Evolutionary conservation across 2,888 invertebrate species (phyloP), one percentile per base, ranked within the genome.

Genomic region (Bibio marci): DNA sequence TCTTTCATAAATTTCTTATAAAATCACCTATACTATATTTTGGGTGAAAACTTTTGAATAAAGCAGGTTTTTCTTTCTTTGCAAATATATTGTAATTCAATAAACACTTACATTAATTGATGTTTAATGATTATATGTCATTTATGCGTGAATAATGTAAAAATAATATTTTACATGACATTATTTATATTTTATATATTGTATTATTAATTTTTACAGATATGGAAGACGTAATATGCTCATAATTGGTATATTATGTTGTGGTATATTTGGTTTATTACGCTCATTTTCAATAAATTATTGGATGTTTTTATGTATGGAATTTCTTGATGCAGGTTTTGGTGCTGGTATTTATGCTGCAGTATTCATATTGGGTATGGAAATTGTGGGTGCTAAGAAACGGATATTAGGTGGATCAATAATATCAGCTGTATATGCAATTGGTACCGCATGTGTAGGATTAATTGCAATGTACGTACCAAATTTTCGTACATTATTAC

Each of bases 341-440:
- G 75, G 76, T 1, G 72, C 79, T 15, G 78, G 80, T 0, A 70
- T 78, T 11, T 83, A 73, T 51, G 73, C 76, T 4, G 74, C 78
- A 2, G 75, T 75, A 41, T 81, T 80, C 53, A 75, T 85, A 48
- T 60, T 79, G 48, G 80, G 80, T 72, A 62, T 85, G 46, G 86
- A 87, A 56, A 67, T 83, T 59, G 76, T 83, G 19, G 80, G 80
- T 1, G 79, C 79, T 10, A 70, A 71, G 43, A 71, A 74, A 37
- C 67, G 86, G 28, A 77, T 81, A 15, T 56, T 82, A 30, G 77
- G 76, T 4, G 78, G 82, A 43, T 67, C 79, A 37, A 61, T 82
- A 35, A 67, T 80, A 8, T 74, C 78, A 37, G 68, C 77, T 12
- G 77, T 79, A 42, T 74, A 80, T 50, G 73, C 81, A 0, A 49